These are phyloP conservation scores for Patiria pectinifera DNA, from an alignment of 53 echinoderm and acorn worm species.

Conservation along the genomic window DNA sequence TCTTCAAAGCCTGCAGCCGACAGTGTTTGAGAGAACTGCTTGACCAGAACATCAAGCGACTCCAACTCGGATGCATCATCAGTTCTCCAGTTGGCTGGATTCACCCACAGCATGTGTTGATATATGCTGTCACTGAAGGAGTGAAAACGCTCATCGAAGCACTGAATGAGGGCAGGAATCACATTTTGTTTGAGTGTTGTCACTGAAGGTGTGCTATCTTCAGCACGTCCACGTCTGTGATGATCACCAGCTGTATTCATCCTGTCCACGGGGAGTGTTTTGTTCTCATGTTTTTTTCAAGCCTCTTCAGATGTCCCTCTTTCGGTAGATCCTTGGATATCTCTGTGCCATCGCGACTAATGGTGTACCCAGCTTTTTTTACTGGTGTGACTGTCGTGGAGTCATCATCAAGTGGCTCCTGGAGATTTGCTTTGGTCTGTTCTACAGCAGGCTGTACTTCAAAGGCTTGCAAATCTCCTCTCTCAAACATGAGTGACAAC, in stretches of 20 bases:
- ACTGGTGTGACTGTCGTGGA: neutral
- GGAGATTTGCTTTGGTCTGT: slow-evolving; percentile 34
- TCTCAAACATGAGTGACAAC: slow-evolving; percentile 62
- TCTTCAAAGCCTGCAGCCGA: slow-evolving; percentile 44
- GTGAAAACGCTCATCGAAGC: slow-evolving; percentile 49
- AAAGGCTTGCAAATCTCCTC: slow-evolving; percentile 53
- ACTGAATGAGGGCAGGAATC: slow-evolving; percentile 22
- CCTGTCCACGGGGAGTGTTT: slow-evolving; percentile 50
- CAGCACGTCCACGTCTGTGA: neutral
- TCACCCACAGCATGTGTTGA: slow-evolving; percentile 59
- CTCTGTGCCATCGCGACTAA: neutral
- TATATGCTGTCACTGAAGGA: slow-evolving; percentile 55
- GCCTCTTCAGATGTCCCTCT: slow-evolving; percentile 19
- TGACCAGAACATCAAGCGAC: slow-evolving; percentile 44
- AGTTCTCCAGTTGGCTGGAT: slow-evolving; percentile 70
- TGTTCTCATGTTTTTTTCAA: slow-evolving; percentile 14
- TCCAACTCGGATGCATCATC: slow-evolving; percentile 60
- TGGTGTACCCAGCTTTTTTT: slow-evolving; percentile 51
- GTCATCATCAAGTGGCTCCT: slow-evolving; percentile 53
- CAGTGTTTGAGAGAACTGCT: slow-evolving; percentile 58
- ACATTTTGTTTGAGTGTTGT: neutral
- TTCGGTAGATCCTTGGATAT: slow-evolving; percentile 17
- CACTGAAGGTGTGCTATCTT: neutral
- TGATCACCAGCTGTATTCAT: slow-evolving; percentile 23
- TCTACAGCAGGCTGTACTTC: slow-evolving; percentile 50